A percentile compares a stretch with the other conserved stretches of the same genome.
Evolutionary conservation across 2,888 invertebrate species (phyloP).

Genomic region (Lasioglossum zephyrum): DNA sequence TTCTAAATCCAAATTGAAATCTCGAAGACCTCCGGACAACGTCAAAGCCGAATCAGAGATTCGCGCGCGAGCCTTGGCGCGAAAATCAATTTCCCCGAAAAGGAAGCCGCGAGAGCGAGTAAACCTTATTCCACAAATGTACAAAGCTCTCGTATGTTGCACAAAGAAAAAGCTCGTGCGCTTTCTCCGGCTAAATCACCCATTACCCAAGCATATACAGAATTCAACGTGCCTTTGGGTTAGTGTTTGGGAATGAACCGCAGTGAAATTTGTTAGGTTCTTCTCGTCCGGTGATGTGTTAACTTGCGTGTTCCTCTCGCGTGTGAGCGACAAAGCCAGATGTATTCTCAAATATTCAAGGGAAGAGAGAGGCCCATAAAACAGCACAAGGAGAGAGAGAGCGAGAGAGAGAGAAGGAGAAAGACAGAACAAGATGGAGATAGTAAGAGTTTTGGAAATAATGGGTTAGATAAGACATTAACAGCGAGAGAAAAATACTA

Average conservation of each 20-base stretch:
- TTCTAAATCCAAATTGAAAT: no score
- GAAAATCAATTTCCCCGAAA: background rate
- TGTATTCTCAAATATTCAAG: constrained; percentile 32
- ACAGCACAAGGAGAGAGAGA: background rate
- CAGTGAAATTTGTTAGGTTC: constrained; percentile 66
- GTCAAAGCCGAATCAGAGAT: no score
- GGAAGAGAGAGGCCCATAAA: background rate
- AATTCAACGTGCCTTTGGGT: constrained; percentile 47
- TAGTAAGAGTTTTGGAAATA: background rate
- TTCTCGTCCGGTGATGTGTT: constrained; percentile 42
- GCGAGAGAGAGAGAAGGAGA: background rate
- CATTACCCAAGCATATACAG: constrained; percentile 24
- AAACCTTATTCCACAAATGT: background rate
- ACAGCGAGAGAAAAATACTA: background rate
- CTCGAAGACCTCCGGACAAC: no score
- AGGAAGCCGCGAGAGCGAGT: background rate
- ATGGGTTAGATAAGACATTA: background rate
- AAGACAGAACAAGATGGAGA: no score
- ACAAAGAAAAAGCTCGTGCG: constrained; percentile 2
- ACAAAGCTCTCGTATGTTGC: background rate
- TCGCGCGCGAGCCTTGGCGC: no score
- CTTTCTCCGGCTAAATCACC: background rate
- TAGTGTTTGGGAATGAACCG: constrained; percentile 54
- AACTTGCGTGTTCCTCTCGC: constrained; percentile 44
- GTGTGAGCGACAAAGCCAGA: constrained; percentile 40